Conservation (phyloP, 2,113 vertebrate genomes). For the Trogon melanurus region DNA sequence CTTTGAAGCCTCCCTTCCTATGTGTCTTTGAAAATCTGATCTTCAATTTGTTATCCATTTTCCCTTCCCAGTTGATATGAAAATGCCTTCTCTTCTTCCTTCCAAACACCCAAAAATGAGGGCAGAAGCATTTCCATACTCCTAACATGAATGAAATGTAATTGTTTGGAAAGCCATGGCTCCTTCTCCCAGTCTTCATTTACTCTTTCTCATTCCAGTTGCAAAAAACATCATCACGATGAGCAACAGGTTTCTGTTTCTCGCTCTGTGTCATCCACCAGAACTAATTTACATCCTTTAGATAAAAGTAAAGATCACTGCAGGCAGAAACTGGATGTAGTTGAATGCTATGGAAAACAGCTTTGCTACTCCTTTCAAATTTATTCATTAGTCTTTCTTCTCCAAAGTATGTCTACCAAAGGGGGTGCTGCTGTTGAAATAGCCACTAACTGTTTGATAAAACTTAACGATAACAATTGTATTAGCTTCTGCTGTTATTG, state of each 20-base stretch:
- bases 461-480: background rate
- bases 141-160: background rate
- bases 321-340: background rate
- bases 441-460: background rate
- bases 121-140: background rate
- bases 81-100: constrained; percentile 1
- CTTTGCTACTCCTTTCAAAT: constrained; percentile 1
- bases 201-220: background rate
- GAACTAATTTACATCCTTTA: background rate
- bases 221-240: background rate
- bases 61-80: background rate
- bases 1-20: constrained; percentile 42
- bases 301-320: background rate
- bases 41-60: constrained; percentile 30
- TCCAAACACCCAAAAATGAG: background rate
- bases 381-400: background rate
- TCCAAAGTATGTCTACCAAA: background rate
- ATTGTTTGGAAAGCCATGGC: background rate
- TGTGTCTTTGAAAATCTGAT: constrained; percentile 60
- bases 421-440: background rate
- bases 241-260: background rate
- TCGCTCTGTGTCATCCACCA: background rate
- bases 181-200: background rate
- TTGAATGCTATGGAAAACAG: background rate
- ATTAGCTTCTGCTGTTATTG: constrained; percentile 22